Percentiles rank a stretch among this genome's conserved stretches.
phyloP scores from a whole-genome alignment of 2,888 invertebrate genomes.

The Oconnorella tubifera region DNA sequence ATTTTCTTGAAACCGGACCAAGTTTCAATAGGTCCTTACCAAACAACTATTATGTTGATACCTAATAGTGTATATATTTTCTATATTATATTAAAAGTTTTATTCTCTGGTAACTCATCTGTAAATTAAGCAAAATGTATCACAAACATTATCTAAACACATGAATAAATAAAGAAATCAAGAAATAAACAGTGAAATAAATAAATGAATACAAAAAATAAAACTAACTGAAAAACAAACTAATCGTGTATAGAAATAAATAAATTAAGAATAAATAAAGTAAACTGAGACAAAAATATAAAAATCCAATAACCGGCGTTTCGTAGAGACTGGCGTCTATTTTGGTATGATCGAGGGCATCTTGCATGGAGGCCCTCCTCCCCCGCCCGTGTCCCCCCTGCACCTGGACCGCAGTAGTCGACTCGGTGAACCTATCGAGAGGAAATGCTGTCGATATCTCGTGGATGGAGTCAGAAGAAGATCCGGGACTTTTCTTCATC shows the following conservation, averaged over 20 bases:
- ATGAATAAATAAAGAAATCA: background rate
- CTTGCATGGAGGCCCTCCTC: slow-evolving; percentile 61
- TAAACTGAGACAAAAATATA: too few relatives aligned
- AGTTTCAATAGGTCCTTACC: too few relatives aligned
- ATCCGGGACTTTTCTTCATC: background rate
- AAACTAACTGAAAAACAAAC: background rate
- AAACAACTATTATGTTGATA: too few relatives aligned
- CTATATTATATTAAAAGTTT: too few relatives aligned
- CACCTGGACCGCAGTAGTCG: background rate
- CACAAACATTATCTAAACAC: background rate
- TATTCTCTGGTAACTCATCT: too few relatives aligned
- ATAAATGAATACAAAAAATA: background rate
- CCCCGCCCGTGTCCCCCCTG: slow-evolving; percentile 26
- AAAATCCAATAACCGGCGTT: slow-evolving; percentile 40
- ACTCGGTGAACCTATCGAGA: background rate
- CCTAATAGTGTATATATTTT: too few relatives aligned
- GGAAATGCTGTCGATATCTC: background rate
- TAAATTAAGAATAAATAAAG: background rate
- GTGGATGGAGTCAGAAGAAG: background rate
- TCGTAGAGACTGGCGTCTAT: slow-evolving; percentile 51
- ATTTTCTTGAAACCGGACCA: too few relatives aligned
- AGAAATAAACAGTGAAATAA: background rate
- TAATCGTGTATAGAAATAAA: background rate
- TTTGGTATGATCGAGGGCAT: slow-evolving; percentile 63
- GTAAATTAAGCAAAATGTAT: too few relatives aligned